A percentile compares a stretch with the other conserved stretches of the same genome.
Evolutionary conservation across 92 coral and sea anemone species (phyloP).

Genomic region (Phenganax stokvisi): DNA sequence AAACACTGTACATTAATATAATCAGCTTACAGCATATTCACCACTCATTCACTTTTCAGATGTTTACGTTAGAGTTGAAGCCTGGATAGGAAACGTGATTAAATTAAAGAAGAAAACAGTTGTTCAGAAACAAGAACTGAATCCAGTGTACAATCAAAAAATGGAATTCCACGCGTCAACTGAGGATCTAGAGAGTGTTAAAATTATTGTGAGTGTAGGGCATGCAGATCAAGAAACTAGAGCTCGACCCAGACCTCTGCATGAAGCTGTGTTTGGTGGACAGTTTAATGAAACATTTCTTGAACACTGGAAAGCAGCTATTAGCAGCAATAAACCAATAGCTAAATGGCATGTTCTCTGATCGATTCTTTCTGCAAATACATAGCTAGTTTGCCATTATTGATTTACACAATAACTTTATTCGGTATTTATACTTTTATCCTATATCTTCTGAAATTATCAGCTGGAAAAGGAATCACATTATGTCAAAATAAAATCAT

Average conservation of each 20-base stretch:
- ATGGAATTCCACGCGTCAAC: conserved; percentile 73
- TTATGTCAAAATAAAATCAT: not conserved
- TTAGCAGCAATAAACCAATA: conserved; percentile 64
- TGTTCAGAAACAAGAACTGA: conserved; percentile 67
- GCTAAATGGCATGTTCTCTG: conserved; percentile 83
- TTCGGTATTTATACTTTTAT: too few relatives aligned
- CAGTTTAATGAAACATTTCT: conserved; percentile 77
- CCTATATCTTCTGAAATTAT: too few relatives aligned
- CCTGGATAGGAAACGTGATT: conserved; percentile 86
- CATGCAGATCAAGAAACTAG: conserved; percentile 45
- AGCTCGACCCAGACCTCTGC: conserved; percentile 71
- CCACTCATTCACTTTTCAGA: conserved; percentile 41
- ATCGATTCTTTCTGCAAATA: conserved; percentile 1
- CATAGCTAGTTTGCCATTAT: too few relatives aligned
- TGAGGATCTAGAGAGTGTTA: conserved; percentile 71
- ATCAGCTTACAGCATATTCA: not conserved
- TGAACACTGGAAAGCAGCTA: conserved; percentile 95
- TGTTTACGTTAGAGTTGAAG: conserved; percentile 75
- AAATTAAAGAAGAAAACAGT: conserved; percentile 76
- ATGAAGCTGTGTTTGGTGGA: conserved; percentile 69
- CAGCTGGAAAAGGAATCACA: not conserved
- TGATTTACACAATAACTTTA: not conserved
- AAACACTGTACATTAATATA: not conserved
- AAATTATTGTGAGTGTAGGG: conserved; percentile 62
- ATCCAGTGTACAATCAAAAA: conserved; percentile 96